Evolutionary conservation across 2,113 vertebrate genomes (phyloP).

Genomic region (Leucoraja erinaceus): DNA sequence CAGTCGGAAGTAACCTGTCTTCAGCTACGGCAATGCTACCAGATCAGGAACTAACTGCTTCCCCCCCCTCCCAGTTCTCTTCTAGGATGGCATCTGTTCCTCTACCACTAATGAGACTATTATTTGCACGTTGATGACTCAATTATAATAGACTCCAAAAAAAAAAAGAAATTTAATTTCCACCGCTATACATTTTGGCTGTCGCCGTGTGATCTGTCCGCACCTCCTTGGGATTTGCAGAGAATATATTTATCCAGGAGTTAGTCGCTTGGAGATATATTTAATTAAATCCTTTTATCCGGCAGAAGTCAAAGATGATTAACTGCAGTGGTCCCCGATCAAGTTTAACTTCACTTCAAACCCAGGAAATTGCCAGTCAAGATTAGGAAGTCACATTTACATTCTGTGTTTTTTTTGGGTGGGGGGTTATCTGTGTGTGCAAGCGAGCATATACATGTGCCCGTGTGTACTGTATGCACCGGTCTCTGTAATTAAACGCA

Average conservation of each 20-base stretch:
- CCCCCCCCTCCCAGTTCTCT: too few species aligned
- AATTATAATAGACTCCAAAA: constrained; percentile 9
- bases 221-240: too few species aligned
- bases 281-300: background rate
- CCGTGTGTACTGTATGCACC: background rate
- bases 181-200: background rate
- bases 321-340: background rate
- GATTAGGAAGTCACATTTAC: background rate
- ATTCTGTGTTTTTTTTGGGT: background rate
- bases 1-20: background rate
- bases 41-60: background rate
- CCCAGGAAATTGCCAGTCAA: background rate
- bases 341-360: background rate
- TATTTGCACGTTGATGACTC: background rate
- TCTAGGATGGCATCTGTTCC: background rate
- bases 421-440: background rate
- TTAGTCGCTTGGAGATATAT: background rate
- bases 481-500: background rate
- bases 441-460: too few species aligned
- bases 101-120: background rate
- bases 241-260: background rate
- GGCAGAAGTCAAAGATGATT: background rate
- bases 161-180: constrained; percentile 34
- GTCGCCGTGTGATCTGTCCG: background rate
- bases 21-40: background rate